Conservation (phyloP, 2,113 vertebrate genomes). For the Stictonetta naevosa region DNA sequence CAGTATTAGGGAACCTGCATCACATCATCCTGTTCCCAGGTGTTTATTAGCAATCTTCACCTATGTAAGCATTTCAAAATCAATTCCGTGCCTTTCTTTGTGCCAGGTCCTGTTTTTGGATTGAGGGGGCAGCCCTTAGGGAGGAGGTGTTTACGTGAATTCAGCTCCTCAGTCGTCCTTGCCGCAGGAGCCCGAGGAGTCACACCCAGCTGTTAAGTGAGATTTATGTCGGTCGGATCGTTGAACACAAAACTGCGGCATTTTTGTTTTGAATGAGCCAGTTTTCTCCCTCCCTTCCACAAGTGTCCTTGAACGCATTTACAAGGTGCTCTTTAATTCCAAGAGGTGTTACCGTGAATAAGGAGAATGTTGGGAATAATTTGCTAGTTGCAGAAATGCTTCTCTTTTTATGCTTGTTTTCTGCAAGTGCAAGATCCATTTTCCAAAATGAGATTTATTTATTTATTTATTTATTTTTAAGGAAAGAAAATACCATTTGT, state of each 20-base stretch:
- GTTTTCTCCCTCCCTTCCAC: not conserved
- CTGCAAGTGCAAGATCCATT: not conserved
- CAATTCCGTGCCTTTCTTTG: not conserved
- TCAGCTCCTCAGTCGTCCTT: not conserved
- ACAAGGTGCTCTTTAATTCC: not conserved
- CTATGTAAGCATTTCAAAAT: not conserved
- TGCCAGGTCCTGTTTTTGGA: not conserved
- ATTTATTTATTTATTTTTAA: not conserved
- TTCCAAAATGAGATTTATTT: not conserved
- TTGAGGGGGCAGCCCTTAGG: not conserved
- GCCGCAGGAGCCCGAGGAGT: not conserved
- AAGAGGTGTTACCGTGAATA: not conserved
- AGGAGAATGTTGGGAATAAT: not conserved
- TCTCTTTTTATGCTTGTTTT: not conserved
- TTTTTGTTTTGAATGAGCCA: not conserved
- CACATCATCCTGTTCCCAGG: not conserved
- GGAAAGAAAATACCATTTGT: not conserved
- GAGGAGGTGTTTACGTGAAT: not conserved
- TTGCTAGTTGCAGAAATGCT: not conserved
- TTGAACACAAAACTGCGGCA: not conserved
- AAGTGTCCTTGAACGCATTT: not conserved
- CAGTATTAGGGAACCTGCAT: not conserved
- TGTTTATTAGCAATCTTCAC: not conserved
- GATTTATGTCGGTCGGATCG: not conserved
- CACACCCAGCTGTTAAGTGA: not conserved